A percentile compares a stretch with the other conserved stretches of the same genome.
These are phyloP conservation scores for Aphodius sticticus DNA, from an alignment of 2,888 invertebrate species.

Conservation along the genomic window DNA sequence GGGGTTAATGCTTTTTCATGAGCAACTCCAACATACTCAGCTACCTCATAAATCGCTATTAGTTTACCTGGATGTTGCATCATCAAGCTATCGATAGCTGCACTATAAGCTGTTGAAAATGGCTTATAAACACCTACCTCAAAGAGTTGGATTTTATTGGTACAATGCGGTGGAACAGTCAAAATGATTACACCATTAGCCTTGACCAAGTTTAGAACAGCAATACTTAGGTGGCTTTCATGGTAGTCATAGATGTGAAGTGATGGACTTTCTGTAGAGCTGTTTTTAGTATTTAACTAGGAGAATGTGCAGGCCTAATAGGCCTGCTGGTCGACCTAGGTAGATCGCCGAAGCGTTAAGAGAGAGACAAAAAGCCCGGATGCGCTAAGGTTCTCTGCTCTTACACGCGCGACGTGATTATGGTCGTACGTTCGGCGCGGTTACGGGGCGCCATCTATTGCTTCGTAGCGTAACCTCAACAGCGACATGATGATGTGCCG, in stretches of 20 bases:
- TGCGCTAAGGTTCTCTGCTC: too few species aligned
- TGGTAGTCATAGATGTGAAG: slow-evolving; percentile 52
- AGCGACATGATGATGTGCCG: too few species aligned
- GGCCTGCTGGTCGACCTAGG: too few species aligned
- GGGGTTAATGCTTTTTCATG: slow-evolving; percentile 38
- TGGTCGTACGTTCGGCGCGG: too few species aligned
- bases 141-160: slow-evolving; percentile 55
- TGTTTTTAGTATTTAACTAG: too few species aligned
- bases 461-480: too few species aligned
- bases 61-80: slow-evolving; percentile 54
- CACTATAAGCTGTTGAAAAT: slow-evolving; percentile 32
- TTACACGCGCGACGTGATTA: too few species aligned
- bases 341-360: too few species aligned
- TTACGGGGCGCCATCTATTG: too few species aligned
- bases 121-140: slow-evolving; percentile 48
- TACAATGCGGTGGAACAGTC: slow-evolving; percentile 56
- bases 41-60: slow-evolving; percentile 55
- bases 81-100: slow-evolving; percentile 52
- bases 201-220: slow-evolving; percentile 47
- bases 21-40: slow-evolving; percentile 41
- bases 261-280: slow-evolving; percentile 47
- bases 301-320: too few species aligned
- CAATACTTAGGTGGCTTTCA: slow-evolving; percentile 47
- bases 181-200: slow-evolving; percentile 55
- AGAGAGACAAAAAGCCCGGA: too few species aligned